Percentiles rank a stretch among this genome's conserved stretches.
These are phyloP conservation scores for Procapra przewalskii DNA, from an alignment of 2,113 vertebrate genomes.

Conservation along the genomic window DNA sequence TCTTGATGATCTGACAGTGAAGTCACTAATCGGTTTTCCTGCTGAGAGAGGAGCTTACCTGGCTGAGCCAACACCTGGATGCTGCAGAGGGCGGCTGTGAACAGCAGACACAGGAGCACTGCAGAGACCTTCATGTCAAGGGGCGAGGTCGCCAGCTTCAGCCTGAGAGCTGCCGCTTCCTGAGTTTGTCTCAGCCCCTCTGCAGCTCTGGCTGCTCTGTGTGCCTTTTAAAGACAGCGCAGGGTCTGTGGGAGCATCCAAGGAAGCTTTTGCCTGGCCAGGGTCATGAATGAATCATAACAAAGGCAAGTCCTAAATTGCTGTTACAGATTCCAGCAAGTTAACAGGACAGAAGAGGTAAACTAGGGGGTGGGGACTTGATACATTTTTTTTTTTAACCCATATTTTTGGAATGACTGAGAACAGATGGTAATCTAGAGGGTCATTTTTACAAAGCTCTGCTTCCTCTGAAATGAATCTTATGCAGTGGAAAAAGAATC, in stretches of 20 bases:
- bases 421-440: not conserved
- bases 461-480: not conserved
- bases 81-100: not conserved
- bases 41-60: slow-evolving; percentile 8
- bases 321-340: not conserved
- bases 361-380: not conserved
- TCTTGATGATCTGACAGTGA: not conserved
- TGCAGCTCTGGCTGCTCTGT: not conserved
- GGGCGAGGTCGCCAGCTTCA: accelerated
- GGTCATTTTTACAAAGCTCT: not conserved
- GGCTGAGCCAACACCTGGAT: slow-evolving; percentile 1
- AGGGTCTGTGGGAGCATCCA: not conserved
- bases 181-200: not conserved
- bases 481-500: not conserved
- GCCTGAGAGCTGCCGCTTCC: accelerated
- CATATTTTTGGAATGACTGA: not conserved
- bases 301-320: not conserved
- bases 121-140: slow-evolving; percentile 1
- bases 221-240: slow-evolving; percentile 40
- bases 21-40: not conserved
- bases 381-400: not conserved
- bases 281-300: not conserved
- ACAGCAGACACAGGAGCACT: not conserved
- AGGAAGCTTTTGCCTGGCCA: not conserved
- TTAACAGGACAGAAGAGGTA: not conserved